phyloP scores from a whole-genome alignment of 2,113 vertebrate genomes.

The Neolamprologus cancellatus region DNA sequence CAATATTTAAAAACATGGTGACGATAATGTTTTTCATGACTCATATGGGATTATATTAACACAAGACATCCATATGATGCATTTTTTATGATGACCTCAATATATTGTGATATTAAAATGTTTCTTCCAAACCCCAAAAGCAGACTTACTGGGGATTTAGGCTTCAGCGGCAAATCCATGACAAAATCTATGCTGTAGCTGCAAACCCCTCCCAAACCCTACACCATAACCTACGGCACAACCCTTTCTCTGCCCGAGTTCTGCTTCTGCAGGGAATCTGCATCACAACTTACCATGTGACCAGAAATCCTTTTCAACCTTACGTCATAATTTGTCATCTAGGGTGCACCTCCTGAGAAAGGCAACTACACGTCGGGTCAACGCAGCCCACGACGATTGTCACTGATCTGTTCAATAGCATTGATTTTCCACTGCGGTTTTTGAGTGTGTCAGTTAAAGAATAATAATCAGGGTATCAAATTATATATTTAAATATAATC shows the following conservation, averaged over 20 bases:
- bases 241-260: not conserved
- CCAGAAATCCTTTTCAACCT: not conserved
- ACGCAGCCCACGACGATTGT: not conserved
- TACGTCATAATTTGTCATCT: not conserved
- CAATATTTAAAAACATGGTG: not conserved
- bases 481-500: not conserved
- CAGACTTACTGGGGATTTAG: not conserved
- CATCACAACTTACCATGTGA: not conserved
- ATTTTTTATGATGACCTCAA: not conserved
- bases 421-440: not conserved
- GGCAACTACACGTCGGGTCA: not conserved
- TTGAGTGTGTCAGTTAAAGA: not conserved
- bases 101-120: not conserved
- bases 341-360: fast-evolving
- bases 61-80: not conserved
- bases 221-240: not conserved
- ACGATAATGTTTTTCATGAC: not conserved
- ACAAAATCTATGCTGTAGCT: not conserved
- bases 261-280: not conserved
- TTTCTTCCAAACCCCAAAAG: not conserved
- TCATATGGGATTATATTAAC: not conserved
- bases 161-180: not conserved
- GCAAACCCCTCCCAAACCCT: not conserved
- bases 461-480: not conserved
- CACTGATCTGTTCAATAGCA: not conserved